phyloP scores from a whole-genome alignment of 2,113 vertebrate genomes.

The Bostrychus sinensis region DNA sequence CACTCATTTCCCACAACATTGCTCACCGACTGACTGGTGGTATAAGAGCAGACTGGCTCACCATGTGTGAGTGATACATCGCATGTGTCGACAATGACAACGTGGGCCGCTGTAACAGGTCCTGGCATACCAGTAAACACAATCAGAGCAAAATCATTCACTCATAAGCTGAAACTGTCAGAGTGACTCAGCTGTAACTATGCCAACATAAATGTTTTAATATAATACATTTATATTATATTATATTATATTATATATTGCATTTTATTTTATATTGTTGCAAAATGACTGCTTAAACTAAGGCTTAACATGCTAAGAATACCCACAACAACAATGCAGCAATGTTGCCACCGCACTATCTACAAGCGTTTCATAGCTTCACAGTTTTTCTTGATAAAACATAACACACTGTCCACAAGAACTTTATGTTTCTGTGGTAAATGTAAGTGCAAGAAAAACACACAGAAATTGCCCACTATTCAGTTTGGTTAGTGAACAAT shows the following conservation, averaged over 20 bases:
- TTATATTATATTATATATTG: no score
- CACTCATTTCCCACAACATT: slow-evolving; percentile 64
- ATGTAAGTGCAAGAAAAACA: slow-evolving; percentile 28
- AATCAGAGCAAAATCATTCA: slow-evolving; percentile 35
- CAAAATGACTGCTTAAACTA: slow-evolving; percentile 35
- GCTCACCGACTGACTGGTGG: slow-evolving; percentile 47
- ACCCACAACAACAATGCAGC: slow-evolving; percentile 29
- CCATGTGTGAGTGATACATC: slow-evolving; percentile 55
- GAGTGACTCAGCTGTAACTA: slow-evolving; percentile 22
- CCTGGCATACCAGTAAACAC: slow-evolving; percentile 28
- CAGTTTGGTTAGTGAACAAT: slow-evolving; percentile 19
- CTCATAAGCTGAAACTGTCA: slow-evolving; percentile 32
- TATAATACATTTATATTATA: no score
- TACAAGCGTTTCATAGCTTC: slow-evolving; percentile 31
- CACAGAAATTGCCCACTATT: slow-evolving; percentile 19
- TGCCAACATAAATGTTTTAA: neutral
- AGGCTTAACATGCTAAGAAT: slow-evolving; percentile 45
- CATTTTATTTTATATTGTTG: no score
- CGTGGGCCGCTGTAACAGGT: slow-evolving; percentile 29
- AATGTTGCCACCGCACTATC: slow-evolving; percentile 48
- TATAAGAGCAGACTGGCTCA: slow-evolving; percentile 42
- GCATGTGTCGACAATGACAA: slow-evolving; percentile 53
- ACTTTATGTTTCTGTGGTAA: slow-evolving; percentile 22
- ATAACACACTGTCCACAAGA: slow-evolving; percentile 42
- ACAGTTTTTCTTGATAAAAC: slow-evolving; percentile 46